These are phyloP conservation scores for Lamellibrachia luymesi DNA, from an alignment of 1,140 invertebrate species.

Conservation along the genomic window DNA sequence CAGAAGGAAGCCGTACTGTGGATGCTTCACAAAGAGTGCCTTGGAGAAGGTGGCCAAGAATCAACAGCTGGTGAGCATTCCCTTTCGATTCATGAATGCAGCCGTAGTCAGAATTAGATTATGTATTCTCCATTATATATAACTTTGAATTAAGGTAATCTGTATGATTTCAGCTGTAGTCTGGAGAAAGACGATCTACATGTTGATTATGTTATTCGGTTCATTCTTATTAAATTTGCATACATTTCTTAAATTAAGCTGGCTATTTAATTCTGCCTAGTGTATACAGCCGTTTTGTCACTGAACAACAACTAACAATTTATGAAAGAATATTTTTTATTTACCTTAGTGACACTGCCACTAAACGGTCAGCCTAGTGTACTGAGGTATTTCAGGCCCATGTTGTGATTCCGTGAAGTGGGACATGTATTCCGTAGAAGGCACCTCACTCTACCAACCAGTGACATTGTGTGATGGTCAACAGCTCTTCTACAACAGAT, in stretches of 20 bases:
- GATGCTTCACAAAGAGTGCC: conserved; percentile 63
- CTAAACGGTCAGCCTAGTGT: background rate
- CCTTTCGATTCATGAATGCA: too few relatives aligned
- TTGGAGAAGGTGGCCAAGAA: background rate
- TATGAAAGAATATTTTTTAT: background rate
- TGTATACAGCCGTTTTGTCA: too few relatives aligned
- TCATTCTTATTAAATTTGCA: too few relatives aligned
- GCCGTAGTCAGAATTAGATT: too few relatives aligned
- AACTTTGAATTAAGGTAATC: too few relatives aligned
- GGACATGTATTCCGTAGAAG: background rate
- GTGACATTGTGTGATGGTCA: conserved; percentile 51
- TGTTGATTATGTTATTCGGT: too few relatives aligned
- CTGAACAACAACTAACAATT: too few relatives aligned
- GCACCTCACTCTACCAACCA: conserved; percentile 43
- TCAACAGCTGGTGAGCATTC: background rate
- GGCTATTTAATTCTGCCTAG: too few relatives aligned
- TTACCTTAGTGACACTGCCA: background rate
- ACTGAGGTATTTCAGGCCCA: background rate
- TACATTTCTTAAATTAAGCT: too few relatives aligned
- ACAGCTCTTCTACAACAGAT: conserved; percentile 62
- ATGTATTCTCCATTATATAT: too few relatives aligned
- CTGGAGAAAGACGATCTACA: too few relatives aligned
- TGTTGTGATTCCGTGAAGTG: background rate
- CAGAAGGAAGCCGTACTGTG: conserved; percentile 68
- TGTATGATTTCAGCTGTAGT: too few relatives aligned